Base-by-base conservation (phyloP, 1,140 invertebrate species). In the Chymomyza costata region DNA sequence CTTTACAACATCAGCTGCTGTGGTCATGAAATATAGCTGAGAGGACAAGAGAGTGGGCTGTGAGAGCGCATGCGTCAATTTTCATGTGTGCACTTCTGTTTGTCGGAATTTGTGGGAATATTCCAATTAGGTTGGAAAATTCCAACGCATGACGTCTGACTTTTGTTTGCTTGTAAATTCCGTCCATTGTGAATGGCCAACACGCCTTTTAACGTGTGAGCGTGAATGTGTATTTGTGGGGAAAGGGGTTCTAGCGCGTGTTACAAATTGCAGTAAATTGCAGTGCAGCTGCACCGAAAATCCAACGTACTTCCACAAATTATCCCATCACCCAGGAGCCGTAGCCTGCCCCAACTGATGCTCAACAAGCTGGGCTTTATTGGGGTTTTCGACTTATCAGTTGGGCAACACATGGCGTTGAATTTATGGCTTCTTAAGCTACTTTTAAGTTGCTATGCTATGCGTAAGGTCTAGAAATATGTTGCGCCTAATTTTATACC, bases 91-190 rank as follows among this genome's bases (percentile, higher is more conserved):
- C n/a, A n/a, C n/a, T n/a, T n/a, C n/a, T n/a, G n/a, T n/a, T n/a
- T n/a, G n/a, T n/a, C n/a, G n/a, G n/a, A n/a, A n/a, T n/a, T n/a
- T n/a, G 54, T 71, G 67, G 73, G 55, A 78, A 71, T 43, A 39
- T 68, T 80, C 64, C 73, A 64, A 37, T 11, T 51, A 11, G 16
- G 41, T 28, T 47, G 46, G 38, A 31, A 53, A 53, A 58, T 80
- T 80, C 73, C 73, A 80, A 80, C 73, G 73, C 73, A 80, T 80
- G 73, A 61, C 71, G 57, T 8, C 8, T 3, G 3, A 25, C 3
- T 25, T 25, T 3, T 25, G 21, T 5, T 8, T 25, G 21, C 21
- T 25, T 5, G 8, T 8, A n/a, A n/a, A n/a, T n/a, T 34, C 45
- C 2, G 39, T 19, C 31, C 35, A 64, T 64, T 71, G 73, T 78